Evolutionary conservation across 2,888 invertebrate genomes (phyloP).

Genomic region (Drosophila macrothrix): DNA sequence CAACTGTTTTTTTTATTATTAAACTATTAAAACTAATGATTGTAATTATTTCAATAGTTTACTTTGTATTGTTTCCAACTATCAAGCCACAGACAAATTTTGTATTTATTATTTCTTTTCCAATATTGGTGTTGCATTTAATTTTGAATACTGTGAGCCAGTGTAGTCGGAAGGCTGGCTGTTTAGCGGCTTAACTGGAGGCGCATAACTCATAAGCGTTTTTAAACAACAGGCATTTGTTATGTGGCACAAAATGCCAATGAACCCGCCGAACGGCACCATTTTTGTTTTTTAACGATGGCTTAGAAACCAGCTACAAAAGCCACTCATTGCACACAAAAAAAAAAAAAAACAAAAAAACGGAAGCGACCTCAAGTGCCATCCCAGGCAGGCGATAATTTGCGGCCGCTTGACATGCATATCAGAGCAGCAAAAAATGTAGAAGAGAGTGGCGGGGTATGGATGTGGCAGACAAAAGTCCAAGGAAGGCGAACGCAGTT

Average conservation of each 20-base stretch:
- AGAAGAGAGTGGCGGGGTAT: background rate
- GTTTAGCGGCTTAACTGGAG: conserved; percentile 50
- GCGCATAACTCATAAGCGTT: conserved; percentile 66
- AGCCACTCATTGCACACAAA: conserved; percentile 16
- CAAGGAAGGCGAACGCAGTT: conserved; percentile 5
- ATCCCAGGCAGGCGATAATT: conserved; percentile 62
- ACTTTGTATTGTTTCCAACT: background rate
- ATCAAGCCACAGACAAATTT: background rate
- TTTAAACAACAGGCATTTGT: conserved; percentile 64
- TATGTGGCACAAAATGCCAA: conserved; percentile 77
- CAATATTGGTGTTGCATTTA: conserved; percentile 23
- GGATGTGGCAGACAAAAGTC: conserved; percentile 6
- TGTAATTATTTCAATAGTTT: background rate
- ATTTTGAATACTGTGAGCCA: conserved; percentile 31
- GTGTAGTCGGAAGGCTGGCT: conserved; percentile 43
- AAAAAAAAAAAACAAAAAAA: conserved; percentile 40
- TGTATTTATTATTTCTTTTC: background rate
- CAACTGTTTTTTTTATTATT: background rate
- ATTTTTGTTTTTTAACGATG: conserved; percentile 31
- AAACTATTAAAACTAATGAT: background rate
- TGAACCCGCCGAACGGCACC: conserved; percentile 56
- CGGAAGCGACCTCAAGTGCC: conserved; percentile 73
- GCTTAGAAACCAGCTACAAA: conserved; percentile 52
- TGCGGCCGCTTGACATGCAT: conserved; percentile 77
- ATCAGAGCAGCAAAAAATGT: conserved; percentile 48